Percentiles rank a stretch among this genome's conserved stretches.
phyloP scores from a whole-genome alignment of 2,888 invertebrate genomes.

The Gastrophysa polygoni region DNA sequence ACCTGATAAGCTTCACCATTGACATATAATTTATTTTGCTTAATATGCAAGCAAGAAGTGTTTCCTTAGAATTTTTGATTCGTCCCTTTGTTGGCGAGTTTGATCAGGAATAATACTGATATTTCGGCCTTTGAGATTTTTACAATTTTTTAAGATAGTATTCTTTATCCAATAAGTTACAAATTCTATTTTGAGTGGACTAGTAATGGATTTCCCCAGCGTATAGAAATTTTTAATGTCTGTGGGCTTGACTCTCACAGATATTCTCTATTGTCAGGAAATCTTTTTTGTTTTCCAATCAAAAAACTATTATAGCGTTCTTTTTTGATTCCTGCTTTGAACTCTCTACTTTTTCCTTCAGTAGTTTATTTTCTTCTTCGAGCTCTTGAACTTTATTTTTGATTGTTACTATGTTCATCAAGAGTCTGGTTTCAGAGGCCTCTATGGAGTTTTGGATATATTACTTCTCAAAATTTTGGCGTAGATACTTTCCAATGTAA shows the following conservation, averaged over 20 bases:
- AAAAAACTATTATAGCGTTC: not conserved
- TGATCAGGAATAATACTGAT: not conserved
- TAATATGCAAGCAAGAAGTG: not conserved
- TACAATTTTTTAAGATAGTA: not conserved
- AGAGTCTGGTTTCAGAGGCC: constrained; percentile 1
- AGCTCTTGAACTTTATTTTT: not conserved
- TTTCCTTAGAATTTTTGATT: not conserved
- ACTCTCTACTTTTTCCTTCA: not conserved
- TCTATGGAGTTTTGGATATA: not conserved
- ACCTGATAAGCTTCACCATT: not conserved
- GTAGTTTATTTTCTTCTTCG: not conserved
- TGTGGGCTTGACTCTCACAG: not conserved
- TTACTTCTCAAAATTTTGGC: not conserved
- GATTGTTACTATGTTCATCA: not conserved
- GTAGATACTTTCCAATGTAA: not conserved
- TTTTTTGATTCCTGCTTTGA: not conserved
- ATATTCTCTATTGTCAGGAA: not conserved
- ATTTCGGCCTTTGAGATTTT: not conserved
- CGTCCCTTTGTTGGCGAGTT: constrained; percentile 1
- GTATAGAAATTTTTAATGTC: constrained; percentile 3
- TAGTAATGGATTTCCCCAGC: not conserved
- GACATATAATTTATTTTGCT: not conserved
- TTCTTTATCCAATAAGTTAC: not conserved
- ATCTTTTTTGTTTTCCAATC: too few relatives aligned
- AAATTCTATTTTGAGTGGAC: constrained; percentile 1